Evolutionary conservation across 2,797 vertebrate species (phyloP).

Genomic region (Buceros bicornis): DNA sequence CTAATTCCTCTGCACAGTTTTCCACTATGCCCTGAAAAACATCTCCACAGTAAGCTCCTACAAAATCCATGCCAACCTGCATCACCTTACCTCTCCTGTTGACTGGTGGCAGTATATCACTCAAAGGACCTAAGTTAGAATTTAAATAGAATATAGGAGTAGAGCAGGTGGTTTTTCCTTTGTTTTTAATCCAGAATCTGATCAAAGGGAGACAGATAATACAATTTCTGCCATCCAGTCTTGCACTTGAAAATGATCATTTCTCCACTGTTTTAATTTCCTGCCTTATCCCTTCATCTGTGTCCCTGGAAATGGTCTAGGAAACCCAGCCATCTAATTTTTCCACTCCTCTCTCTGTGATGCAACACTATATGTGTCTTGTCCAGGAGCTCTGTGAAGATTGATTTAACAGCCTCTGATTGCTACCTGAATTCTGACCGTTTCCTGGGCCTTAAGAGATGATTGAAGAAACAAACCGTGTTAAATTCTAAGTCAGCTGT

Average conservation of each 20-base stretch:
- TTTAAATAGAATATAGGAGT: not conserved
- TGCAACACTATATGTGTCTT: not conserved
- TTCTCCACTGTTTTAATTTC: not conserved
- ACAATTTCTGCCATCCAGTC: conserved; percentile 3
- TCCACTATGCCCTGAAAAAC: not conserved
- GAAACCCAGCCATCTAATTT: not conserved
- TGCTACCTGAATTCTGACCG: conserved; percentile 27
- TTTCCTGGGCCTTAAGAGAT: not conserved
- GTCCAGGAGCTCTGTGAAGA: conserved; percentile 3
- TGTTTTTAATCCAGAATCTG: not conserved
- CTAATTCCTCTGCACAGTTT: not conserved
- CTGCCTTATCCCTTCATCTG: not conserved
- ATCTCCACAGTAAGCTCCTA: not conserved
- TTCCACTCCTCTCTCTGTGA: not conserved
- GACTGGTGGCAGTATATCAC: not conserved
- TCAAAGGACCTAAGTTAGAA: not conserved
- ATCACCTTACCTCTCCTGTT: not conserved
- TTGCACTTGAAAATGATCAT: not conserved
- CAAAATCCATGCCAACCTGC: not conserved
- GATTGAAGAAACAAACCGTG: conserved; percentile 16
- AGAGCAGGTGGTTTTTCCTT: not conserved
- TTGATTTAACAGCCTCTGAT: not conserved
- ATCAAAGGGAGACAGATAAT: not conserved
- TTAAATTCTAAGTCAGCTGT: not conserved
- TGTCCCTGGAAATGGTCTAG: not conserved